These are phyloP conservation scores for Phrynocephalus guinanensis DNA, from an alignment of 2,797 vertebrate genomes.

Conservation along the genomic window DNA sequence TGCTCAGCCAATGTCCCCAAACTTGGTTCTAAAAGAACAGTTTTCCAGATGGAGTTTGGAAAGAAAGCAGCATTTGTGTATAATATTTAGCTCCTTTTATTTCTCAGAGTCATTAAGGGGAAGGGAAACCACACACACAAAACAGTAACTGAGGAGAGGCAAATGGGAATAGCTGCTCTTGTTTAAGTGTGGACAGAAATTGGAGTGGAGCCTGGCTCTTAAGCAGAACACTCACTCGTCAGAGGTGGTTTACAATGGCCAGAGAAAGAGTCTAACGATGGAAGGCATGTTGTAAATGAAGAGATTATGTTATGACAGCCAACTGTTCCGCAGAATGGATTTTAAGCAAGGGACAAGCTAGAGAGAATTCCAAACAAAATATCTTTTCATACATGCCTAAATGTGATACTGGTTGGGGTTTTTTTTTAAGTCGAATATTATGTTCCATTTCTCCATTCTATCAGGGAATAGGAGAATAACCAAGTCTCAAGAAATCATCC, in stretches of 20 bases:
- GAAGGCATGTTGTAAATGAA: conserved; percentile 49
- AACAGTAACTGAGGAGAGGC: conserved; percentile 32
- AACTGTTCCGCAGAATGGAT: conserved; percentile 48
- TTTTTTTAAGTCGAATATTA: not conserved
- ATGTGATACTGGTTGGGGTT: conserved; percentile 8
- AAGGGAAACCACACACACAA: not conserved
- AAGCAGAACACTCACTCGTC: conserved; percentile 54
- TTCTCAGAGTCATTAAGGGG: conserved; percentile 35
- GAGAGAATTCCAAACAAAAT: conserved; percentile 20
- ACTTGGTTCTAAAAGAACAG: not conserved
- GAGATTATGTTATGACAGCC: conserved; percentile 45
- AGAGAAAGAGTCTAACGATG: conserved; percentile 50
- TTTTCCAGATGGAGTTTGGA: conserved; percentile 59
- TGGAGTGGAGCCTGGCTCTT: conserved; percentile 37
- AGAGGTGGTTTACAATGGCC: conserved; percentile 49
- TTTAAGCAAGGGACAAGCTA: conserved; percentile 32
- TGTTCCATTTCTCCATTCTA: not conserved
- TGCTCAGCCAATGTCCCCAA: conserved; percentile 37
- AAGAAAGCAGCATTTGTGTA: conserved; percentile 19
- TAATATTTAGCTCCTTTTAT: conserved; percentile 20
- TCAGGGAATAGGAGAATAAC: not conserved
- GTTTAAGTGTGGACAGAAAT: conserved; percentile 52
- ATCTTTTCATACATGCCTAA: conserved; percentile 6
- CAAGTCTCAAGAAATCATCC: not conserved
- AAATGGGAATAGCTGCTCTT: conserved; percentile 33